Evolutionary conservation across 2,888 invertebrate species (phyloP).

Genomic region (Lasioglossum zephyrum): DNA sequence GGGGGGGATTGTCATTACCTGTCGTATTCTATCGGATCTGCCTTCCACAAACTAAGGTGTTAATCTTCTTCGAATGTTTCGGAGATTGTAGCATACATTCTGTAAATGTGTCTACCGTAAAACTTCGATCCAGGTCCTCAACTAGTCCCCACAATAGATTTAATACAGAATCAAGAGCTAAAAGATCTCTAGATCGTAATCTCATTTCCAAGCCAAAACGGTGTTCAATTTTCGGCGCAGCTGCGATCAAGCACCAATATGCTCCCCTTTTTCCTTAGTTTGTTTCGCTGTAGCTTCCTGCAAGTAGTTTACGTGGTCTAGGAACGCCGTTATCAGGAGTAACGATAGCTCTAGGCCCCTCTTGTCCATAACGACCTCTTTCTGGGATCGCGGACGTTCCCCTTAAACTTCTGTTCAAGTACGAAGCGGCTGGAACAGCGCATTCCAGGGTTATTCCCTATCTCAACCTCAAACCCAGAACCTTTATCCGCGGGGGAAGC

Average conservation of each 20-base stretch:
- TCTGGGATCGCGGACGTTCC: neutral
- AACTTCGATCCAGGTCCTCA: no score
- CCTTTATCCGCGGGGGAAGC: neutral
- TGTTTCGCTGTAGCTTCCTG: neutral
- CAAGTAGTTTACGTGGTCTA: neutral
- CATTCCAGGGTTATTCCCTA: slow-evolving; percentile 1
- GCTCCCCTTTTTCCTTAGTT: neutral
- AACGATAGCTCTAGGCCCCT: slow-evolving; percentile 13
- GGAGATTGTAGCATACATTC: no score
- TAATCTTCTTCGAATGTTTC: no score
- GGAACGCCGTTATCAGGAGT: neutral
- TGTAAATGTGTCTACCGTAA: no score
- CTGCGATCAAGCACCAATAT: neutral
- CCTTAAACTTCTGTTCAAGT: slow-evolving; percentile 7
- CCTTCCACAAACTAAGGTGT: no score
- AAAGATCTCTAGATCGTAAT: neutral
- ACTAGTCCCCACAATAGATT: no score
- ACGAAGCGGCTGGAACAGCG: slow-evolving; percentile 3
- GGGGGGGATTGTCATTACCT: no score
- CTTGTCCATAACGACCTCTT: neutral
- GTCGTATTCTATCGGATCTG: no score
- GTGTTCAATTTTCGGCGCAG: neutral
- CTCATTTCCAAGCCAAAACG: neutral
- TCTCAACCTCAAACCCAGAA: neutral
- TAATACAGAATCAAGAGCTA: neutral